A percentile compares a stretch with the other conserved stretches of the same genome.
Evolutionary conservation across 2,797 vertebrate genomes (phyloP).

Genomic region (Darevskia nairensis): DNA sequence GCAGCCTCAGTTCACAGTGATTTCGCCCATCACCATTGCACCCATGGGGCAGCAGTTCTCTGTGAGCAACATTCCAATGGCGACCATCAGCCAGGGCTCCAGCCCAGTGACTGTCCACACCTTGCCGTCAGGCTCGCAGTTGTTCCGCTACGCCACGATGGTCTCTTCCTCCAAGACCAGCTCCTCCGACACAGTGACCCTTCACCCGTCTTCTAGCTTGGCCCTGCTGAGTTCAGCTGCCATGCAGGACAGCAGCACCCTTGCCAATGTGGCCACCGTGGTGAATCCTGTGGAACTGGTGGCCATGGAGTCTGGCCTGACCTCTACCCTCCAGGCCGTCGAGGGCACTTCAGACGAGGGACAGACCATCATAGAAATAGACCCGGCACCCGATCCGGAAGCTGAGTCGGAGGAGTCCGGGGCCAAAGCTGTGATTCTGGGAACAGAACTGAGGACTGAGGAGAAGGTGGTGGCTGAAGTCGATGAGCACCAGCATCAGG

Average conservation of each 20-base stretch:
- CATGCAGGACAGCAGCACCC: constrained; percentile 84
- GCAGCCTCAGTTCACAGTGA: constrained; percentile 89
- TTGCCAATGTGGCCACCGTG: constrained; percentile 82
- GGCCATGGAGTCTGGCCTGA: constrained; percentile 85
- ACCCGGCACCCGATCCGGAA: constrained; percentile 85
- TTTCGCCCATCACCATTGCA: constrained; percentile 83
- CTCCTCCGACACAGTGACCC: constrained; percentile 86
- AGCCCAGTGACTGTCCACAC: constrained; percentile 83
- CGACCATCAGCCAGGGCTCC: constrained; percentile 83
- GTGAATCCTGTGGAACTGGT: constrained; percentile 92
- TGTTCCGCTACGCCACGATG: constrained; percentile 84
- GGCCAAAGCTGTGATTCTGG: constrained; percentile 81
- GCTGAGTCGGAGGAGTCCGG: constrained; percentile 74
- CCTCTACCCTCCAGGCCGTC: constrained; percentile 81
- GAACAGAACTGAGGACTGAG: constrained; percentile 84
- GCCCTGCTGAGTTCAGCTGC: constrained; percentile 86
- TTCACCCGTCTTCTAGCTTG: constrained; percentile 91
- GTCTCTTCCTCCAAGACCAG: constrained; percentile 80
- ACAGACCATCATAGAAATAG: constrained; percentile 94
- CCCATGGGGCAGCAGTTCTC: constrained; percentile 84
- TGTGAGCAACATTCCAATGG: constrained; percentile 81
- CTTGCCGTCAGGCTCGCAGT: constrained; percentile 87
- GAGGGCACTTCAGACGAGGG: constrained; percentile 79
- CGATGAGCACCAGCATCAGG: constrained; percentile 88
- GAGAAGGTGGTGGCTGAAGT: constrained; percentile 81